Base-by-base conservation (phyloP, 2,797 vertebrate species). In the Denticeps clupeoides region DNA sequence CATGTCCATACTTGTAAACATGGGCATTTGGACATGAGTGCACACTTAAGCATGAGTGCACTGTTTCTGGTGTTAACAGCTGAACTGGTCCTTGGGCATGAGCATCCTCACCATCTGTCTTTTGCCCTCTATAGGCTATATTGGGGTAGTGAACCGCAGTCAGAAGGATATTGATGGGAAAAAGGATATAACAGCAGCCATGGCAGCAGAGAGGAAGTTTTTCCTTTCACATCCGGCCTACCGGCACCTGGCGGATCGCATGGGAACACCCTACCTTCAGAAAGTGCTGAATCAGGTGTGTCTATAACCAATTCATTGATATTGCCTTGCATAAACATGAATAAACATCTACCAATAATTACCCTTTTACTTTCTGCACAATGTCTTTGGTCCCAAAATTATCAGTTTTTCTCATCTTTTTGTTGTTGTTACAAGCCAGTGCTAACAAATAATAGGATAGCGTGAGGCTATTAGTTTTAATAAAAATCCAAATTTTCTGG, bases 111-210 rank as follows among this genome's bases (percentile, higher is more conserved):
- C 45, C 33, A 45, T 3, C 42, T 44, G 11, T 5, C 26, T 28
- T 3, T 28, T 9, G 9, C 31, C 12, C 31, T 12, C 12, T 33
- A 31, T 23, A 97, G 93, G 93, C 56, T 97, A 97, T 71, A 80
- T 97, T 7, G 93, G 92, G 2, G 92, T 97, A 51, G 92, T 97
- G 58, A 97, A 96, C 67, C 83, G 91, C 64, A 96, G 92, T 70
- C 93, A 97, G 79, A 96, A 96, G 64, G 93, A 97, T 70, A 97
- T 97, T 1, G 93, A 97, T 26, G 93, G 93, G 11, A 92, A 77
- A 71, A 97, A 97, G 57, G 90, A 96, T 61, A 97, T 97, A 66
- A 82, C 73, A 0, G 89, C 89, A 0, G 93, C 93, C 3, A 70
- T 96, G 63, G 84, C 75, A 7, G 93, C 91, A 0, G 93, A 96